Conservation (phyloP, 1,140 invertebrate species). For the Metopolophium dirhodum region DNA sequence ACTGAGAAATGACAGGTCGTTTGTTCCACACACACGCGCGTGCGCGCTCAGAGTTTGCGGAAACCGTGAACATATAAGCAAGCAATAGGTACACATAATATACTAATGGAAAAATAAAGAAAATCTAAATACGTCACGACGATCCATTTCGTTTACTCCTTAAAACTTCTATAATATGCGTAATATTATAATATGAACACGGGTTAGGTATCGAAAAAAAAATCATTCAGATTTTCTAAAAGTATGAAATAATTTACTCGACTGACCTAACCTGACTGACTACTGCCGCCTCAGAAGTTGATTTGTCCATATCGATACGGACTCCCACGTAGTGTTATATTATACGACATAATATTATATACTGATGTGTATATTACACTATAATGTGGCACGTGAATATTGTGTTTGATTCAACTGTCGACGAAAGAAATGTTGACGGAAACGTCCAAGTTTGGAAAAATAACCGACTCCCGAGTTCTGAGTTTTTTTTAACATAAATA, state of each 20-base stretch:
- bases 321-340: not conserved
- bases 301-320: not conserved
- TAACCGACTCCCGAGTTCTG: not conserved
- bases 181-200: not conserved
- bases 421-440: too few relatives aligned
- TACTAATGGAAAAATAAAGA: not conserved
- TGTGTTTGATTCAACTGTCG: too few relatives aligned
- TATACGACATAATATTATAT: not conserved
- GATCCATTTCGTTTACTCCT: not conserved
- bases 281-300: not conserved
- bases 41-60: not conserved
- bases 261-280: too few relatives aligned
- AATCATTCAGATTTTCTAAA: not conserved
- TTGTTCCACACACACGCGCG: not conserved
- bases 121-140: not conserved
- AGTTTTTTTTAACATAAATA: not conserved
- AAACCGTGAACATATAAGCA: not conserved
- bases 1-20: slow-evolving; percentile 17
- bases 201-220: not conserved
- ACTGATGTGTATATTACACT: not conserved
- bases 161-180: not conserved
- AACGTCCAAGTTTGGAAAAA: not conserved
- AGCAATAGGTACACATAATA: not conserved
- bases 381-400: too few relatives aligned
- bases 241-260: not conserved